These are phyloP conservation scores for Alectoris magna DNA, from an alignment of 2,797 vertebrate species.

Conservation along the genomic window DNA sequence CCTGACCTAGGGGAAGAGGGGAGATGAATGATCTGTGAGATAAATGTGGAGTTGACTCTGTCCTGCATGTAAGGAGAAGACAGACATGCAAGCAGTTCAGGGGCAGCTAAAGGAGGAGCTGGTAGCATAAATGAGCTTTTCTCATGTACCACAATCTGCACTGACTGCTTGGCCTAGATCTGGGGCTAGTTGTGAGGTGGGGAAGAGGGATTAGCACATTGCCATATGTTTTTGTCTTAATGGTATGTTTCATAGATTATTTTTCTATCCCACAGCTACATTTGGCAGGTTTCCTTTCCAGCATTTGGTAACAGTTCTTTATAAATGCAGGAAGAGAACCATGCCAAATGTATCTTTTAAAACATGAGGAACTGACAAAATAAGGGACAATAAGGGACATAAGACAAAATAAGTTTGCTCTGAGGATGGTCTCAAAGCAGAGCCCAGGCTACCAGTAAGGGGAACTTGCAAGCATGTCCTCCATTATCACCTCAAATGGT, in stretches of 20 bases:
- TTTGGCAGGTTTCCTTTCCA: constrained; percentile 82
- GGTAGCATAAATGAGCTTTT: constrained; percentile 57
- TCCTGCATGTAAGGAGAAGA: constrained; percentile 17
- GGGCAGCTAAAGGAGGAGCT: constrained; percentile 52
- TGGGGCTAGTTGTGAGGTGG: constrained; percentile 62
- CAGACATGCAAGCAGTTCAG: constrained; percentile 1
- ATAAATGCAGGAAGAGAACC: constrained; percentile 78
- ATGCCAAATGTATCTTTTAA: constrained; percentile 74
- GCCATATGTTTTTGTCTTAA: constrained; percentile 79
- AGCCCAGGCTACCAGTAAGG: background rate
- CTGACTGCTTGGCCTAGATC: constrained; percentile 69
- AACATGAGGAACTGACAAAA: constrained; percentile 49
- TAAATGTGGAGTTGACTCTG: background rate
- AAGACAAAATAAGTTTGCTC: too few species aligned
- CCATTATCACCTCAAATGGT: fast-evolving
- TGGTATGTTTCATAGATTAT: constrained; percentile 74
- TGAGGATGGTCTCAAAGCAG: background rate
- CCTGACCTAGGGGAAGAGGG: background rate
- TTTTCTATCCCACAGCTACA: constrained; percentile 73
- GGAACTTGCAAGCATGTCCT: background rate
- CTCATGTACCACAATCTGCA: constrained; percentile 47
- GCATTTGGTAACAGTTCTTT: constrained; percentile 82
- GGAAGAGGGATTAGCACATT: constrained; percentile 76
- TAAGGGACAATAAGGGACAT: too few species aligned
- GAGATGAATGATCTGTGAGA: constrained; percentile 1